Evolutionary conservation across 35 echinoderm and acorn worm species (phyloP), one percentile per base, ranked within the genome.

Genomic region (Hemicentrotus pulcherrimus): DNA sequence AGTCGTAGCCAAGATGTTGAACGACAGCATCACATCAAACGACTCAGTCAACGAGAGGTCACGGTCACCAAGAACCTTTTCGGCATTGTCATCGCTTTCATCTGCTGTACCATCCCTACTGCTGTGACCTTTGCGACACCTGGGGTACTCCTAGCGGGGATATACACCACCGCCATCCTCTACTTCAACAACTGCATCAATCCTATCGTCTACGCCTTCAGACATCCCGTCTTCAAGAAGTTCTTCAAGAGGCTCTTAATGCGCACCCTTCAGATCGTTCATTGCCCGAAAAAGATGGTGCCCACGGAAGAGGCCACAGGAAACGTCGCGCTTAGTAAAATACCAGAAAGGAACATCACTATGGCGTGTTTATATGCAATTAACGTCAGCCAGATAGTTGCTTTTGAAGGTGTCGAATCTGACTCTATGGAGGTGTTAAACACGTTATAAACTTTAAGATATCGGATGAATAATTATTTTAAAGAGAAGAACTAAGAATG

Each of bases 131-230:
- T 93, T 31, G n/a, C 28, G 46, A 48, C 46, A 31, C 91, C 91
- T 10, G 91, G 91, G 22, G 91, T 58, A 9, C 45, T 93, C 18
- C 46, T 93, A 14, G 13, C 48, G 13, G 91, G 91, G 30, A 14
- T 58, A 47, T 93, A 93, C 91, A 93, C 91, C 32, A 93, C 91
- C 46, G 91, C 91, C 15, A 58, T 93, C 30, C 24, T 93, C 14
- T 93, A 93, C 46, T 93, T 47, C 48, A 93, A 93, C 91, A 93
- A 93, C 28, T 93, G 91, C 30, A 93, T 93, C 91, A 93, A 93
- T 58, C 91, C 91, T 31, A 24, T 93, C 91, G 19, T 93, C n/a
- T 93, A 93, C 46, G 91, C 91, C 91, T 93, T 93, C 48, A 93
- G 46, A 58, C 91, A 93, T 31, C 91, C 91, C 12, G 91, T 93